These are phyloP conservation scores for Tiliacea aurago DNA, from an alignment of 2,888 invertebrate species.

Conservation along the genomic window DNA sequence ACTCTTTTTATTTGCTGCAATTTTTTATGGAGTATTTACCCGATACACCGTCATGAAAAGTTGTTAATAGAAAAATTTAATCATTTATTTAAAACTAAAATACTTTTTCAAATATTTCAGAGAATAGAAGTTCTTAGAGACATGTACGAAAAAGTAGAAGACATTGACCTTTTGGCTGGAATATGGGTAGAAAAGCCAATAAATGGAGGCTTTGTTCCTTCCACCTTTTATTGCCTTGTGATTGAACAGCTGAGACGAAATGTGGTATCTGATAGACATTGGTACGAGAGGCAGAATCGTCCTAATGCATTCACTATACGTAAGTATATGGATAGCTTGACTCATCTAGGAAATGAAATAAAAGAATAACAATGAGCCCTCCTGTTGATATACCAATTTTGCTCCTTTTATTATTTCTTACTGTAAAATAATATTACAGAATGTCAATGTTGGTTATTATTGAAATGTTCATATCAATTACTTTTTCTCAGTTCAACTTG, in stretches of 20 bases:
- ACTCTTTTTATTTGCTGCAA: background rate
- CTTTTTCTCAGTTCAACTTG: slow-evolving; percentile 71
- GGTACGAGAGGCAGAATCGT: slow-evolving; percentile 88
- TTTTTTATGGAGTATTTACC: background rate
- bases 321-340: slow-evolving; percentile 59
- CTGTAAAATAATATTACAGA: background rate
- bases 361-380: background rate
- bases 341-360: background rate
- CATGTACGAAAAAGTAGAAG: slow-evolving; percentile 91
- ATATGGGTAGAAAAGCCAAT: slow-evolving; percentile 95
- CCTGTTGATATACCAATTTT: background rate
- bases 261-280: slow-evolving; percentile 95
- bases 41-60: background rate
- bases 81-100: background rate
- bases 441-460: background rate
- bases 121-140: slow-evolving; percentile 74
- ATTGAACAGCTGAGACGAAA: slow-evolving; percentile 96
- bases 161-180: slow-evolving; percentile 97
- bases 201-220: slow-evolving; percentile 95
- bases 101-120: slow-evolving; percentile 61
- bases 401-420: background rate
- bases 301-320: slow-evolving; percentile 77
- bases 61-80: background rate
- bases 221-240: slow-evolving; percentile 96
- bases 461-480: no score